Conservation (phyloP, 2,888 invertebrate species). For the Drosophila mercatorum region DNA sequence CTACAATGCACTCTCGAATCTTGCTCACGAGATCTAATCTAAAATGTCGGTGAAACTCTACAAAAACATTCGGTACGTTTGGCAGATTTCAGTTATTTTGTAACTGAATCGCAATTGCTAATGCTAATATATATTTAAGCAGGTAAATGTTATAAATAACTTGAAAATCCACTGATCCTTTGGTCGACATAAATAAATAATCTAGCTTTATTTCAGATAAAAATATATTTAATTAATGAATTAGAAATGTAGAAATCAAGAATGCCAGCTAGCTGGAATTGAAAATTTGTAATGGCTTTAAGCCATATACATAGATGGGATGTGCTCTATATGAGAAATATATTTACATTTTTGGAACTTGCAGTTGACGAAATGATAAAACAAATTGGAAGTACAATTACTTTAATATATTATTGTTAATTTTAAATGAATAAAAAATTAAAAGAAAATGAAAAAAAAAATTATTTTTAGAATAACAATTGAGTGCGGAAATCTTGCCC, state of each 20-base stretch:
- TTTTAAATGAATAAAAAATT: no score
- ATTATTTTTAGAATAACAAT: slow-evolving; percentile 7
- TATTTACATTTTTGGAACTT: background rate
- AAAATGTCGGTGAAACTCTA: no score
- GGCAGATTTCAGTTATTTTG: background rate
- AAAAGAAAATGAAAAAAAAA: background rate
- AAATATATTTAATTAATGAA: background rate
- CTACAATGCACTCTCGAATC: background rate
- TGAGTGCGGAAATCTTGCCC: slow-evolving; percentile 41
- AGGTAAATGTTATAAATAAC: background rate
- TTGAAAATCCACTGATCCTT: background rate
- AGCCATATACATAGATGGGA: no score
- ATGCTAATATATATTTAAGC: background rate
- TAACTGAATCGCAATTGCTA: background rate
- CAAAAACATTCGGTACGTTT: no score
- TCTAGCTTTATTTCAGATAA: background rate
- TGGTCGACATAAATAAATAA: no score
- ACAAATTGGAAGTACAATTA: background rate
- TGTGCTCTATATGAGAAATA: background rate
- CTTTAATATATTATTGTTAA: background rate
- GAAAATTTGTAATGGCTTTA: no score
- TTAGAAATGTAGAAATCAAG: background rate
- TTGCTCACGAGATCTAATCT: no score
- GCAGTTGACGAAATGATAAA: background rate
- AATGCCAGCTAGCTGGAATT: no score